phyloP scores from a whole-genome alignment of 2,888 invertebrate species.

The Harpalus rubripes region DNA sequence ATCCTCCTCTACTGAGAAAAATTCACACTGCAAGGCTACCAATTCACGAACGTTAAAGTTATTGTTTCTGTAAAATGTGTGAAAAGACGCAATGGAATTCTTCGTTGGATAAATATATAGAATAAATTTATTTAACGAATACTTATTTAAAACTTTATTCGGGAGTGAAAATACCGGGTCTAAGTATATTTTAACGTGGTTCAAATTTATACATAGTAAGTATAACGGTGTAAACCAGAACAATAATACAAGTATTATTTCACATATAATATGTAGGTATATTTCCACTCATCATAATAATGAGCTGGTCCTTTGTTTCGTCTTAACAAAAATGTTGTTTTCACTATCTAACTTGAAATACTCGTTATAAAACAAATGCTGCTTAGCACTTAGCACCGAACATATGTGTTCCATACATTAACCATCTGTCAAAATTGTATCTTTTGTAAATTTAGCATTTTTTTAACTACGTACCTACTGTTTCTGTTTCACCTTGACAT shows the following conservation, averaged over 20 bases:
- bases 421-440: conserved; percentile 22
- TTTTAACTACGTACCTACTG: conserved; percentile 4
- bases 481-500: conserved; percentile 35
- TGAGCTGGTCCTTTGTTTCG: not conserved
- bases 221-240: too few relatives aligned
- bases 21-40: too few relatives aligned
- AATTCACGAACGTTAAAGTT: too few relatives aligned
- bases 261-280: not conserved
- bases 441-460: conserved; percentile 38
- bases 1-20: too few relatives aligned
- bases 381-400: not conserved
- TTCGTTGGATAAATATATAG: too few relatives aligned
- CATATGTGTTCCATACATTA: conserved; percentile 34
- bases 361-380: conserved; percentile 13
- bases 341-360: conserved; percentile 29
- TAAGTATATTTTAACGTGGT: too few relatives aligned
- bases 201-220: too few relatives aligned
- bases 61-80: too few relatives aligned
- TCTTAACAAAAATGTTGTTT: conserved; percentile 19
- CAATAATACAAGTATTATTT: not conserved
- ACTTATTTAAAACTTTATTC: too few relatives aligned
- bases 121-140: too few relatives aligned
- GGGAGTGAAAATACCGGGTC: too few relatives aligned
- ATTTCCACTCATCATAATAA: not conserved
- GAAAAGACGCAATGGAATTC: too few relatives aligned